Base-by-base conservation (phyloP, 2,888 invertebrate genomes). In the Argyresthia albistria region DNA sequence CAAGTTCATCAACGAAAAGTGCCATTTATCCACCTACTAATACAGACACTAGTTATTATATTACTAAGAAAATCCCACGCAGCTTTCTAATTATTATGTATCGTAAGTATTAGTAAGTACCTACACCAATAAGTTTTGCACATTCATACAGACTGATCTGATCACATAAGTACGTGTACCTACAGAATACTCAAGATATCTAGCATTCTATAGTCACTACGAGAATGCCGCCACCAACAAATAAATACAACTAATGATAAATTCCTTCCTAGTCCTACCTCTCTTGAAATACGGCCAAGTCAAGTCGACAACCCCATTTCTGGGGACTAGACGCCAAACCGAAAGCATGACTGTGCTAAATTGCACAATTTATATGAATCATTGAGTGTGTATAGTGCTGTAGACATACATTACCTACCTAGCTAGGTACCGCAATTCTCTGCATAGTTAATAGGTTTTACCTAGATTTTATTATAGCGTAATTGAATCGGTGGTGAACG, bases 71-170 rank as follows among this genome's bases (percentile, higher is more conserved):
- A 46, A 25, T 50, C 50, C 54, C 53, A 59, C 59, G 16, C 35
- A 15, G 37, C 48, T 60, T 60, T 62, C 57, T 60, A 56, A 53
- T 48, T 8, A 9, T 25, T 25, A 4, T 25, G 3, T 25, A 6
- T 25, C 25, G 25, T 25, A 25, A 6, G 6, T 25, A 25, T n/a
- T n/a, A 6, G 25, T 25, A 25, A 6, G n/a, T n/a, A 25, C 3
- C 3, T 25, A 25, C 25, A 25, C 8, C 12, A 15, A 35, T 35
- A 47, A 35, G 11, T 47, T 35, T 35, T 35, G n/a, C 46, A 25
- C 25, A 46, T 46, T 46, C 35, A 25, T 35, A 46, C 16, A 25
- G n/a, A 25, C 11, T 46, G 46, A 16, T 25, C n/a, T 25, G n/a
- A 25, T 47, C n/a, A n/a, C n/a, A n/a, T n/a, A n/a, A n/a, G 25